phyloP scores from a whole-genome alignment of 2,797 vertebrate species.

The Pempheris klunzingeri region DNA sequence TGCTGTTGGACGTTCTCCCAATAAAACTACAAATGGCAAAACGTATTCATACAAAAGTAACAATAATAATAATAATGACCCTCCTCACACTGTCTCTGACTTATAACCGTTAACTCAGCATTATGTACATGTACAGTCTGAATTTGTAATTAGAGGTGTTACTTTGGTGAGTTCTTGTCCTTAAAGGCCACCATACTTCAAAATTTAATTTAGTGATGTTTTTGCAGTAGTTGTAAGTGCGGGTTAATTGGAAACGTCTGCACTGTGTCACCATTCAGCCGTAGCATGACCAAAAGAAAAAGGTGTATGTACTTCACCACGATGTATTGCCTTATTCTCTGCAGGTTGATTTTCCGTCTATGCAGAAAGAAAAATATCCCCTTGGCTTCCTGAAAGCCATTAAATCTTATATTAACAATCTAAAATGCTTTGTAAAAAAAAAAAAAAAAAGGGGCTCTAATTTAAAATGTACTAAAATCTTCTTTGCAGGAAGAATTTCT shows the following conservation, averaged over 20 bases:
- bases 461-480: conserved; percentile 36
- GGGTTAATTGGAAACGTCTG: conserved; percentile 1
- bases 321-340: conserved; percentile 4
- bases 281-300: conserved; percentile 1
- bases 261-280: background rate
- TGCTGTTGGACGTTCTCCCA: background rate
- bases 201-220: background rate
- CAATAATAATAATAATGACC: background rate
- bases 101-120: background rate
- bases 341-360: conserved; percentile 19
- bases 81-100: background rate
- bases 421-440: conserved; percentile 45
- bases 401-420: conserved; percentile 28
- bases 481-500: conserved; percentile 16
- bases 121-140: background rate
- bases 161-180: conserved; percentile 16
- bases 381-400: conserved; percentile 36
- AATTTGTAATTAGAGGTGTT: background rate
- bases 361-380: conserved; percentile 23
- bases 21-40: background rate
- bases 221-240: conserved; percentile 3
- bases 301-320: background rate
- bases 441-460: conserved; percentile 35
- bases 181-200: conserved; percentile 16
- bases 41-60: background rate